Base-by-base conservation (phyloP, 2,797 vertebrate species). In the Columba guinea region DNA sequence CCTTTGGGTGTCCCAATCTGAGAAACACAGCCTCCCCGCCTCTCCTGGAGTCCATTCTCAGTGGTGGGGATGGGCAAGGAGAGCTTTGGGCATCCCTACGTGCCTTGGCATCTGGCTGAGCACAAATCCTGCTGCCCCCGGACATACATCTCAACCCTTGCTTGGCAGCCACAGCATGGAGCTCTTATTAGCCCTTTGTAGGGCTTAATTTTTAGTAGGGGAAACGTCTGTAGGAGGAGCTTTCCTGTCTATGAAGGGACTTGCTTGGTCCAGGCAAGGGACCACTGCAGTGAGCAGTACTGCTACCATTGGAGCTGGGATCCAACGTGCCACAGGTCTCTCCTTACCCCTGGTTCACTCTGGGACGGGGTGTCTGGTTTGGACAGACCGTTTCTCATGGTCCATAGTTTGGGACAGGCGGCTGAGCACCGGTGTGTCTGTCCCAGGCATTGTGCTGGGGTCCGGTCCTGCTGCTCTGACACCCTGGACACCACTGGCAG, bases 401-500 rank as follows among this genome's bases (percentile, higher is more conserved):
- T 30, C 52, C 1, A 2, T 39, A 49, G 22, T 44, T 37, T 85
- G 67, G 55, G 55, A 37, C 3, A 1, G 53, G 53, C 9, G 51
- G 65, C 51, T 16, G 26, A 28, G 51, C 51, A 27, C 26, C 15
- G 27, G 23, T 63, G 32, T 15, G 34, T 32, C 68, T 48, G 23
- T 69, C 23, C 51, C 8, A 1, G 37, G 14, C 58, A 81, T 16
- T 0, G 1, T 0, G 2, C 74, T 32, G n/a, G 55, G 27, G 30
- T 24, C 46, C 15, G 10, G 8, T 85, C 41, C 35, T 69, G n/a
- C 86, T 2, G 4, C 44, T 18, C 62, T 0, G 0, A 46, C 52
- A 70, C 16, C 16, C 0, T 0, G 2, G 63, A 28, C 55, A 51
- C 35, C 0, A 0, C 52, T 2, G 12, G 65, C 21, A 84, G n/a